A percentile compares a stretch with the other conserved stretches of the same genome.
Conservation (phyloP, 2,113 vertebrate species). For the Pelvicachromis taeniatus region DNA sequence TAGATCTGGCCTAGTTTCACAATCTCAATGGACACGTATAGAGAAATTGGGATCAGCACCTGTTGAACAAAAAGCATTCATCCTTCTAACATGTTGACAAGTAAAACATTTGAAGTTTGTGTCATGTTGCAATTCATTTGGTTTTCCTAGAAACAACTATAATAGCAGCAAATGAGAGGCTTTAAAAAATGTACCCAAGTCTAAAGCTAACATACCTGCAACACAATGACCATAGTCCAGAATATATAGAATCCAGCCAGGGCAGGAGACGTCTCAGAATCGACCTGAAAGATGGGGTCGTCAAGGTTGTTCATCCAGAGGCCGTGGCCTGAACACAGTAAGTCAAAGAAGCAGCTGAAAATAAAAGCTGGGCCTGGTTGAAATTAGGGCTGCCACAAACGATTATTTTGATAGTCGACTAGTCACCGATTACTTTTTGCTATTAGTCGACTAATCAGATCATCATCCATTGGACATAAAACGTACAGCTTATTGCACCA, state of each 20-base stretch:
- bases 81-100: not conserved
- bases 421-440: too few species aligned
- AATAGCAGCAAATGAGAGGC: not conserved
- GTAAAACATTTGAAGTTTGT: not conserved
- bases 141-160: not conserved
- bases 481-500: too few species aligned
- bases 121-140: not conserved
- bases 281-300: slow-evolving; percentile 74
- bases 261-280: slow-evolving; percentile 59
- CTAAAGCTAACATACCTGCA: slow-evolving; percentile 79
- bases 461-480: too few species aligned
- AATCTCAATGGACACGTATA: slow-evolving; percentile 96
- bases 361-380: not conserved
- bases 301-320: slow-evolving; percentile 79
- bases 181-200: not conserved
- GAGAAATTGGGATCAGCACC: slow-evolving; percentile 95
- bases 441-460: too few species aligned
- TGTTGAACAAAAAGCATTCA: slow-evolving; percentile 44
- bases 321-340: slow-evolving; percentile 79
- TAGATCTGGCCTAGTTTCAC: slow-evolving; percentile 93
- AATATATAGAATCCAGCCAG: slow-evolving; percentile 90
- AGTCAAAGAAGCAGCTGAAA: not conserved
- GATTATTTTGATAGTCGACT: too few species aligned
- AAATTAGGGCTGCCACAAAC: too few species aligned
- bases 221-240: slow-evolving; percentile 96